phyloP scores from a whole-genome alignment of 1,140 invertebrate species.

The Scaptomyza pallida region DNA sequence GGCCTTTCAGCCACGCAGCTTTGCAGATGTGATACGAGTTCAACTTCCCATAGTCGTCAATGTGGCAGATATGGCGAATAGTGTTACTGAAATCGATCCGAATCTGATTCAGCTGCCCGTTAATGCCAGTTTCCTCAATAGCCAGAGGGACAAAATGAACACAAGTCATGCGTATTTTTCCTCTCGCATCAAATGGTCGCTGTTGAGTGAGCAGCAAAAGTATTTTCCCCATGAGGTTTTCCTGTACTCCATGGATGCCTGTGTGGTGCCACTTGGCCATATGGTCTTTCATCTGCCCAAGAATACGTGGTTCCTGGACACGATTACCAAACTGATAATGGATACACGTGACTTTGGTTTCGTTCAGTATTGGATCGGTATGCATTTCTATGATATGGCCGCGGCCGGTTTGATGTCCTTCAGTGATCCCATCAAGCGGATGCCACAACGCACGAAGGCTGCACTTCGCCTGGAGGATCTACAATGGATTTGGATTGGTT shows the following conservation, averaged over 20 bases:
- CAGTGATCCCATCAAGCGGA: constrained; percentile 38
- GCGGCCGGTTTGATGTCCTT: constrained; percentile 47
- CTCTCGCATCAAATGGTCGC: constrained; percentile 58
- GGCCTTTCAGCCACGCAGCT: constrained; percentile 54
- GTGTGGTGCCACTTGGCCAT: constrained; percentile 36
- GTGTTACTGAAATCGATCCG: background rate
- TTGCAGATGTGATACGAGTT: constrained; percentile 34
- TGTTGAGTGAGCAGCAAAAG: constrained; percentile 63
- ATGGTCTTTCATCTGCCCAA: constrained; percentile 46
- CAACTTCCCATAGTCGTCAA: constrained; percentile 31
- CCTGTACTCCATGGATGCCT: constrained; percentile 63
- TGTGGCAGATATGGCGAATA: background rate
- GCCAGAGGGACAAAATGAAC: constrained; percentile 42
- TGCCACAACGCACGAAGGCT: background rate
- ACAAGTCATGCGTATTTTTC: constrained; percentile 55
- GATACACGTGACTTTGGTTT: constrained; percentile 54
- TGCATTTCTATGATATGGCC: constrained; percentile 66
- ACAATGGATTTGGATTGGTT: constrained; percentile 34
- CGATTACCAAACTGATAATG: constrained; percentile 52
- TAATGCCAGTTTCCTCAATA: constrained; percentile 45
- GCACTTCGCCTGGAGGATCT: constrained; percentile 27
- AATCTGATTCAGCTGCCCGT: constrained; percentile 12
- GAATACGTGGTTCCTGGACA: constrained; percentile 49
- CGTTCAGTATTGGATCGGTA: constrained; percentile 56
- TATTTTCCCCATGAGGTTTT: constrained; percentile 56